phyloP scores from a whole-genome alignment of 2,888 invertebrate genomes.

The Acronicta alni region DNA sequence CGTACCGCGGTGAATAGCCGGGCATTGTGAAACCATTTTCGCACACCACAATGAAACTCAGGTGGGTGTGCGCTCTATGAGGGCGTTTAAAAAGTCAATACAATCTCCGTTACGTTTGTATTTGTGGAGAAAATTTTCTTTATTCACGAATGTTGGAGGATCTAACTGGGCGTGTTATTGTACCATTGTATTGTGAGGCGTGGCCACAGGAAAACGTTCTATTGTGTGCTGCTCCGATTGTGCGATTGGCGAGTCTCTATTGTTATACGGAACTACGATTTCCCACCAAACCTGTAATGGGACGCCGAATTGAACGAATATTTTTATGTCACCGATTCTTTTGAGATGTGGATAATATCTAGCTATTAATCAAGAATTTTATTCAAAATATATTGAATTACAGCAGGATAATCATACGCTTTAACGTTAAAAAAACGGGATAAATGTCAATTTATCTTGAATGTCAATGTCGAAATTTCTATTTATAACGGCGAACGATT shows the following conservation, averaged over 20 bases:
- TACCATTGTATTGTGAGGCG: conserved; percentile 81
- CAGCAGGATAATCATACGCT: conserved; percentile 19
- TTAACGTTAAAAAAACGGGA: conserved; percentile 9
- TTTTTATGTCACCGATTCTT: conserved; percentile 44
- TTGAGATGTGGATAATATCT: conserved; percentile 29
- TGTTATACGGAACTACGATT: conserved; percentile 59
- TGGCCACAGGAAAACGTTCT: conserved; percentile 82
- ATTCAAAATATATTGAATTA: conserved; percentile 37
- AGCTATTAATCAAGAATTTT: conserved; percentile 25
- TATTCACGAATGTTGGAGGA: conserved; percentile 73
- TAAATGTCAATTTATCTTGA: conserved; percentile 35
- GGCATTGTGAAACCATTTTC: conserved; percentile 83
- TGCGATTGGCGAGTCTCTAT: conserved; percentile 83
- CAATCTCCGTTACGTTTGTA: conserved; percentile 83
- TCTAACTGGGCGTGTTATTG: conserved; percentile 84
- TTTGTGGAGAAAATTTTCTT: conserved; percentile 87
- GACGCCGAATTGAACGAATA: conserved; percentile 49
- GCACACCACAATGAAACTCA: conserved; percentile 84
- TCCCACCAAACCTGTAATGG: conserved; percentile 58
- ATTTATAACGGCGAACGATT: conserved; percentile 49
- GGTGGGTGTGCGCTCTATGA: conserved; percentile 86
- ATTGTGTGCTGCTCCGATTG: conserved; percentile 79
- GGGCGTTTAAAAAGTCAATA: conserved; percentile 89
- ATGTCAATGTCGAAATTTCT: conserved; percentile 55
- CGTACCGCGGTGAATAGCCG: conserved; percentile 77